These are phyloP conservation scores for Pyralis farinalis DNA, from an alignment of 2,888 invertebrate genomes.

Conservation along the genomic window DNA sequence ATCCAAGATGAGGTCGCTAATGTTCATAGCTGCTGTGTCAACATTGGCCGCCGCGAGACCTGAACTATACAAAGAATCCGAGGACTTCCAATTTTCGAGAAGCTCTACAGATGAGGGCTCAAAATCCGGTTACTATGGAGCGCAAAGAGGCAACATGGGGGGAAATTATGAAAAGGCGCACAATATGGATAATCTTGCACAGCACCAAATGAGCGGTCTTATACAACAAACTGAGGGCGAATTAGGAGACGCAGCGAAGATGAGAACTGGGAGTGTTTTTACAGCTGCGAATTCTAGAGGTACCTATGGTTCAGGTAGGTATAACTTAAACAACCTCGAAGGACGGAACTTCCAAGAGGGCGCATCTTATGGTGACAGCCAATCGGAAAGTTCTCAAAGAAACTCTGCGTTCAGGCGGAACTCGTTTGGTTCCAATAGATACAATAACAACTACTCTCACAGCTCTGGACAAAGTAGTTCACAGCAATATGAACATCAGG, in stretches of 20 bases:
- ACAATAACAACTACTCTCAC: conserved; percentile 30
- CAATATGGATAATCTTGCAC: conserved; percentile 71
- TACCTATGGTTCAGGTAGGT: conserved; percentile 57
- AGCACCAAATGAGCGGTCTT: conserved; percentile 68
- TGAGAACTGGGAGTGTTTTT: conserved; percentile 58
- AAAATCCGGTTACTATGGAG: conserved; percentile 68
- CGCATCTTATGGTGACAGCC: conserved; percentile 28
- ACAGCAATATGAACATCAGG: conserved; percentile 41
- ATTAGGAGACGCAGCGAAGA: conserved; percentile 58
- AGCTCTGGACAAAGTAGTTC: conserved; percentile 35
- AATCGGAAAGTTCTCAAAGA: conserved; percentile 32
- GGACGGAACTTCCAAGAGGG: conserved; percentile 68
- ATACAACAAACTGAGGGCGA: conserved; percentile 65
- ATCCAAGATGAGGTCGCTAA: conserved; percentile 48
- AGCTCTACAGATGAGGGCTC: conserved; percentile 70
- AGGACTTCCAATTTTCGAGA: conserved; percentile 72
- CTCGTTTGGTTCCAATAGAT: conserved; percentile 13
- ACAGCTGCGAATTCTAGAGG: conserved; percentile 69
- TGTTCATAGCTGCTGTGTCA: conserved; percentile 47
- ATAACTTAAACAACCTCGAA: conserved; percentile 54
- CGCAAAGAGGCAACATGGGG: conserved; percentile 76
- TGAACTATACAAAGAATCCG: conserved; percentile 66
- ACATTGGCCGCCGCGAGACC: conserved; percentile 56
- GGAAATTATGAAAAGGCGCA: conserved; percentile 73
- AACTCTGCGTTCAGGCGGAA: conserved; percentile 24